Evolutionary conservation across 2,888 invertebrate species (phyloP).

Genomic region (Cecidostiba fungosa): DNA sequence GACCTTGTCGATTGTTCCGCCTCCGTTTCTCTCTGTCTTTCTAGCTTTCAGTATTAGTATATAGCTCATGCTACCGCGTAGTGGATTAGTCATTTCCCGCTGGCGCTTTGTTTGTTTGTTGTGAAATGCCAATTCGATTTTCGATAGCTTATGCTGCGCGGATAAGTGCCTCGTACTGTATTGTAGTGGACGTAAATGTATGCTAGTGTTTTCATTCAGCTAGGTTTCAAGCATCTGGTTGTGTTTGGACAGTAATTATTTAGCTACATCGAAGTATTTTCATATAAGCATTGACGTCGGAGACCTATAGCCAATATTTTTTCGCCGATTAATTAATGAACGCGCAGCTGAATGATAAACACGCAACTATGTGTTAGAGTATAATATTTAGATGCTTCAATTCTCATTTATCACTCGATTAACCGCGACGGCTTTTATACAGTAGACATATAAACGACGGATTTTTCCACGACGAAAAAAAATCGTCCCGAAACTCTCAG

Average conservation of each 20-base stretch:
- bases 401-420: too few relatives aligned
- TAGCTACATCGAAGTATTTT: neutral
- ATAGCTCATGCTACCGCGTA: neutral
- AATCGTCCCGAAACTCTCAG: neutral
- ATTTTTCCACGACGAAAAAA: neutral
- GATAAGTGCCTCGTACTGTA: neutral
- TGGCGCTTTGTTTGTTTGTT: neutral
- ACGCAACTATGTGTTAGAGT: too few relatives aligned
- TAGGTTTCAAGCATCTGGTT: too few relatives aligned
- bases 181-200: neutral
- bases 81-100: slow-evolving; percentile 7
- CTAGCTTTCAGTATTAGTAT: neutral
- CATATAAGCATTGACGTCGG: neutral
- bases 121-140: slow-evolving; percentile 1
- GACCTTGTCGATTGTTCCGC: neutral
- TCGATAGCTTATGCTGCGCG: neutral
- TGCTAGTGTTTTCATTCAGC: neutral
- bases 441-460: neutral
- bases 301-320: neutral
- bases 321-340: neutral
- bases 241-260: too few relatives aligned
- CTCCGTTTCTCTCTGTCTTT: neutral
- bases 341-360: neutral
- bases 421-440: too few relatives aligned
- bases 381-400: too few relatives aligned